Evolutionary conservation across 1,140 invertebrate species (phyloP).

Genomic region (Cotesia chilonis): DNA sequence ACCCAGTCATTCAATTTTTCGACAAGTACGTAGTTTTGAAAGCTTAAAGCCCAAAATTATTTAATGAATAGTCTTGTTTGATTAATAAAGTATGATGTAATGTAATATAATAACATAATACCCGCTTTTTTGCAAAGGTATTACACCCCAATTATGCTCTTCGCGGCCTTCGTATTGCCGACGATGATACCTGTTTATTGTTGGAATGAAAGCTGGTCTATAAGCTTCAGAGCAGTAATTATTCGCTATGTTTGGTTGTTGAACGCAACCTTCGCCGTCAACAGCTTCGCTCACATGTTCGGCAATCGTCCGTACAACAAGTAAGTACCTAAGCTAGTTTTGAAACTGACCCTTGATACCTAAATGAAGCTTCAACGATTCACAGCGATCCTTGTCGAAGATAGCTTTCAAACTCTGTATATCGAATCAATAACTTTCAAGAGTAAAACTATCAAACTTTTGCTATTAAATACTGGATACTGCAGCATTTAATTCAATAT

Average conservation of each 20-base stretch:
- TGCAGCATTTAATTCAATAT: not conserved
- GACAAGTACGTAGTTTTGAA: constrained; percentile 66
- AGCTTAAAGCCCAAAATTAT: not conserved
- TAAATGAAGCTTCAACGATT: constrained; percentile 3
- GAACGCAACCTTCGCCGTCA: constrained; percentile 90
- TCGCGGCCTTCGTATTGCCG: constrained; percentile 80
- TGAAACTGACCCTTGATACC: not conserved
- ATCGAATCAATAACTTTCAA: constrained; percentile 4
- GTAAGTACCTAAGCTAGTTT: constrained; percentile 50
- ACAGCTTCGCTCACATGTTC: constrained; percentile 85
- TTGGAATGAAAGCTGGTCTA: constrained; percentile 77
- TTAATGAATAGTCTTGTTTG: not conserved
- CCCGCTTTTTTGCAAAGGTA: constrained; percentile 66
- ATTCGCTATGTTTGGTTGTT: constrained; percentile 80
- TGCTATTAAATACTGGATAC: no score
- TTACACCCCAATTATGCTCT: constrained; percentile 75
- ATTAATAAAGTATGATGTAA: not conserved
- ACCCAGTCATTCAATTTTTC: constrained; percentile 80
- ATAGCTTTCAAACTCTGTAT: not conserved
- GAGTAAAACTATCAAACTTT: not conserved
- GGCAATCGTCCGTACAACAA: constrained; percentile 81
- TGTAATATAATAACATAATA: not conserved
- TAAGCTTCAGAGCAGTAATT: constrained; percentile 71
- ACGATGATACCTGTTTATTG: constrained; percentile 75
- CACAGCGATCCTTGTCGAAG: not conserved